These are phyloP conservation scores for Nomada fucata DNA, from an alignment of 2,888 invertebrate species.

Conservation along the genomic window DNA sequence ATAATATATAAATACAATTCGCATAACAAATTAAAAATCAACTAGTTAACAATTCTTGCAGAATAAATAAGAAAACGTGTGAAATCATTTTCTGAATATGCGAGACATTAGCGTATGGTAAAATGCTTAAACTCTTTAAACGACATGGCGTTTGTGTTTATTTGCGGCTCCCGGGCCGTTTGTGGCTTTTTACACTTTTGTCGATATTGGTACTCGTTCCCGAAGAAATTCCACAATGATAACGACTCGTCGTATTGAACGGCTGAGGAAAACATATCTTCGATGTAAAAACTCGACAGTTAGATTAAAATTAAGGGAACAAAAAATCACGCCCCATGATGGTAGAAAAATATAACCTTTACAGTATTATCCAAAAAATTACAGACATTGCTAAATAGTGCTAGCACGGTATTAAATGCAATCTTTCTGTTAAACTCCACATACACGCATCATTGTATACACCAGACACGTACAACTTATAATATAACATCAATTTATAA, in stretches of 20 bases:
- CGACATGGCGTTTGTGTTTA: background rate
- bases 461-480: no score
- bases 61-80: background rate
- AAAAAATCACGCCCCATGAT: background rate
- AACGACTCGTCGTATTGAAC: constrained; percentile 62
- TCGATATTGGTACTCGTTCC: constrained; percentile 52
- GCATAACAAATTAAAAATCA: background rate
- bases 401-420: no score
- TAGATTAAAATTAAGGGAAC: background rate
- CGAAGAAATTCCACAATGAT: constrained; percentile 76
- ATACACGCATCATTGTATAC: no score
- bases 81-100: background rate
- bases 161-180: fast-evolving
- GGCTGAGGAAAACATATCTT: constrained; percentile 57
- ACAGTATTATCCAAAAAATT: no score
- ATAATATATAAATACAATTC: no score
- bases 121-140: constrained; percentile 14
- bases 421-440: no score
- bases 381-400: no score
- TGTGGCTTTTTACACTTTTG: background rate
- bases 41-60: background rate
- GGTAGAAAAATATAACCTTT: no score
- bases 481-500: no score
- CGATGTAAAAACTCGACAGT: background rate
- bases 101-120: constrained; percentile 29